Base-by-base conservation (phyloP, 2,113 vertebrate genomes). In the Chloropsis hardwickii region DNA sequence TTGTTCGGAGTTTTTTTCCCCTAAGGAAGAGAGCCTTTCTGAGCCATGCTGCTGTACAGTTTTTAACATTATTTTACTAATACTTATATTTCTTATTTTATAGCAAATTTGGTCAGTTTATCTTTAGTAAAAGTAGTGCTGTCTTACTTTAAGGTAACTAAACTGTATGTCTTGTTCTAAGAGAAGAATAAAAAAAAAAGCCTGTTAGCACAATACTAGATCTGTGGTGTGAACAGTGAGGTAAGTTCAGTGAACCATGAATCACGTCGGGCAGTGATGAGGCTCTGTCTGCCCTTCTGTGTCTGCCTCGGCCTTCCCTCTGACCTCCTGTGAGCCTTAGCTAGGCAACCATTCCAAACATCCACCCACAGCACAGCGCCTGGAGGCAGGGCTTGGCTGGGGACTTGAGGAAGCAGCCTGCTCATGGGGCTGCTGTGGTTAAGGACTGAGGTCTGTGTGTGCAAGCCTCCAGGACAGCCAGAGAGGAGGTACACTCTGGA, bases 311-410 rank as follows among this genome's bases (percentile, higher is more conserved):
- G 72, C 65, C 44, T 10, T 81, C 65, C 12, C 64, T 29, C n/a
- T 73, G 72, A 60, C 92, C 72, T 53, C 37, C 61, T 44, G n/a
- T 15, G 56, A 82, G 50, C 61, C 61, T 61, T 19, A 24, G 22
- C 81, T 42, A 29, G 81, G 79, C 78, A 90, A 42, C 88, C 12
- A 1, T 70, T 35, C 28, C 60, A 35, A 53, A 37, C 18, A 9
- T 2, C 25, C 76, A 45, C 42, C 56, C 42, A 5, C 48, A n/a
- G 33, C 8, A 0, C 0, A 11, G 29, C 1, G 1, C 69, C 81
- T 48, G 69, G 6, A 44, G 67, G 50, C 72, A 44, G n/a, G 47
- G 72, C 56, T 77, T 22, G 53, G 9, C 3, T 10, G 35, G 50
- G 40, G 18, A 8, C 37, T 25, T 15, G 25, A 21, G 73, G 45